A percentile compares a stretch with the other conserved stretches of the same genome.
phyloP scores from a whole-genome alignment of 2,113 vertebrate species.

The Ahaetulla prasina region DNA sequence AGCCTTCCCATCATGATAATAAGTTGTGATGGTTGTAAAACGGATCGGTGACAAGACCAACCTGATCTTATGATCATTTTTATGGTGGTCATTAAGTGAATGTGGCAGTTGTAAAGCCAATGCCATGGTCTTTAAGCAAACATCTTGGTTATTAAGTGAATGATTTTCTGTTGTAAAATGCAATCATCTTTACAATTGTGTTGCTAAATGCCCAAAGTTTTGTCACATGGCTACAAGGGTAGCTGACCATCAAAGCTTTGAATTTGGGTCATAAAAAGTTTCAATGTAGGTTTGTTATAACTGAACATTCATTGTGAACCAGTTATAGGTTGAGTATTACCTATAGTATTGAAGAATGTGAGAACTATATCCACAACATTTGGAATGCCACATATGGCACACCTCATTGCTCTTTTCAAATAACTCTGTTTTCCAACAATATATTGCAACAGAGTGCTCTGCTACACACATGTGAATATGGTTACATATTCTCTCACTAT shows the following conservation, averaged over 20 bases:
- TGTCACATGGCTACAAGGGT: background rate
- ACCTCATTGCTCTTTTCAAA: background rate
- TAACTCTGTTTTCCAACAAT: background rate
- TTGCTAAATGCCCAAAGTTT: background rate
- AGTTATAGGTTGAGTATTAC: background rate
- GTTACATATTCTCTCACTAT: background rate
- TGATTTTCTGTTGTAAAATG: background rate
- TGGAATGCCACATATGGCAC: background rate
- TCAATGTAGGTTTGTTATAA: background rate
- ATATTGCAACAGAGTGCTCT: background rate
- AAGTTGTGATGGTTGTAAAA: background rate
- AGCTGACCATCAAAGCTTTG: background rate
- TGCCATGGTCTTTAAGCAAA: background rate
- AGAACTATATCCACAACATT: background rate
- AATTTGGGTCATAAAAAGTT: background rate
- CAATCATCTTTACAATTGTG: background rate
- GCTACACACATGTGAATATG: background rate
- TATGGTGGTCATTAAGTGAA: background rate
- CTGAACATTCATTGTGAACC: background rate
- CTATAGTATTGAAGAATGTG: background rate
- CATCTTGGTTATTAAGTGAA: background rate
- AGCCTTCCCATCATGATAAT: background rate
- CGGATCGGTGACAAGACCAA: background rate
- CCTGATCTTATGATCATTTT: background rate
- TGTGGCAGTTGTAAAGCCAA: no score